phyloP scores from a whole-genome alignment of 2,113 vertebrate genomes.

The Pseudorhombus dupliciocellatus region DNA sequence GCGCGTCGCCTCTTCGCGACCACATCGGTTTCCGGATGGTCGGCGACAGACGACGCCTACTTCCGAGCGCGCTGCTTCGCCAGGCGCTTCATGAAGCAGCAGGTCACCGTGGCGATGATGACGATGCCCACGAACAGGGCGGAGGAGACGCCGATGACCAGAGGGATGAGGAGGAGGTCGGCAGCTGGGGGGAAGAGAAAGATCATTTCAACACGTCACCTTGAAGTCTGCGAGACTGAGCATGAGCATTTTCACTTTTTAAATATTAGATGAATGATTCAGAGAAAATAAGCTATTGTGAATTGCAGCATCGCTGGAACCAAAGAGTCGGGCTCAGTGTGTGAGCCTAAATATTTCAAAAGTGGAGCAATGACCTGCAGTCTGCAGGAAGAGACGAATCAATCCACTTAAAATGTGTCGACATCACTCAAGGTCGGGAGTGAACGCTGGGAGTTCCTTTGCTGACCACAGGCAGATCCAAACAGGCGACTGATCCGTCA shows the following conservation, averaged over 20 bases:
- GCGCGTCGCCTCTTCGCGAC: neutral
- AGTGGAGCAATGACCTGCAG: neutral
- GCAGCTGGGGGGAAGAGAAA: constrained; percentile 64
- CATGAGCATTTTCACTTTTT: neutral
- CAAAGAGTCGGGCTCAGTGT: neutral
- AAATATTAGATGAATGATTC: neutral
- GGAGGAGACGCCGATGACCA: constrained; percentile 84
- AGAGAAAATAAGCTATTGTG: neutral
- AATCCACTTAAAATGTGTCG: constrained; percentile 14
- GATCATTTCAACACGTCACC: neutral
- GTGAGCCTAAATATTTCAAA: neutral
- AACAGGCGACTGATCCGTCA: neutral
- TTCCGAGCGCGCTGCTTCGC: constrained; percentile 74
- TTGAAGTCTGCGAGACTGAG: neutral
- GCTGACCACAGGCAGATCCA: neutral
- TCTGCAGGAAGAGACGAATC: neutral
- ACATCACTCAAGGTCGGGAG: constrained; percentile 3
- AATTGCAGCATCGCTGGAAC: neutral
- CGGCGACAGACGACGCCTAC: constrained; percentile 27
- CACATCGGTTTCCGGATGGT: constrained; percentile 6
- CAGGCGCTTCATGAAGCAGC: constrained; percentile 89
- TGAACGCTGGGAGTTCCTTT: constrained; percentile 16
- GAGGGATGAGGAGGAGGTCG: constrained; percentile 87
- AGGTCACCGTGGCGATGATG: constrained; percentile 87
- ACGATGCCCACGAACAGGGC: constrained; percentile 85